A percentile compares a stretch with the other conserved stretches of the same genome.
Conservation (phyloP, 1,140 invertebrate genomes). For the Gyrodactylus salaris region DNA sequence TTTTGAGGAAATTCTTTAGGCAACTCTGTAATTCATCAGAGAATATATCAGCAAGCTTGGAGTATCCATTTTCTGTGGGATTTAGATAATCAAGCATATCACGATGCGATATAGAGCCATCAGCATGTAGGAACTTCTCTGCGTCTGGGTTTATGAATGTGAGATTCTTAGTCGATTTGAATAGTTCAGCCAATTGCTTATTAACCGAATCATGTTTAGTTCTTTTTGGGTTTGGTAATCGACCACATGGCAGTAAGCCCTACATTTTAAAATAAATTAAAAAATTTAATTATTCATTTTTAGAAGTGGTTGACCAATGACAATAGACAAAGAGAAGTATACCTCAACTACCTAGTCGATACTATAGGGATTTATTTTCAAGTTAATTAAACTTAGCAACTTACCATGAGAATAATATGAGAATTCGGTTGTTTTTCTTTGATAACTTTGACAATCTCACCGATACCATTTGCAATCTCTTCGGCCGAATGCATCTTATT, state of each 20-base stretch:
- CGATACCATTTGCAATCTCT: conserved; percentile 40
- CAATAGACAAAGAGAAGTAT: conserved; percentile 3
- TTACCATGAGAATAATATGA: conserved; percentile 45
- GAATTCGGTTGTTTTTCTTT: conserved; percentile 36
- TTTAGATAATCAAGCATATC: conserved; percentile 62
- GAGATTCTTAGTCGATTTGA: conserved; percentile 24
- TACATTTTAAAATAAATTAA: conserved; percentile 20
- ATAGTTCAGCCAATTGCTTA: conserved; percentile 28
- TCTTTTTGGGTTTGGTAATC: conserved; percentile 38
- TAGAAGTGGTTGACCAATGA: not conserved
- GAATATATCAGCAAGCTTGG: conserved; percentile 24
- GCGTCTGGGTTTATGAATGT: conserved; percentile 30
- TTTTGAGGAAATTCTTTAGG: not conserved
- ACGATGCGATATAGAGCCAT: conserved; percentile 42
- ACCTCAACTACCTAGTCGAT: too few relatives aligned
- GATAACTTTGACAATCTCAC: conserved; percentile 36
- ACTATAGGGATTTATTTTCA: too few relatives aligned
- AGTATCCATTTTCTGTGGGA: conserved; percentile 41
- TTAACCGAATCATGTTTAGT: conserved; percentile 40
- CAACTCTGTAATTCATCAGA: not conserved
- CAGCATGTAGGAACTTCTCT: conserved; percentile 29
- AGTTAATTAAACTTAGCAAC: too few relatives aligned
- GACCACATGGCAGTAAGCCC: conserved; percentile 44
- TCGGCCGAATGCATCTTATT: conserved; percentile 39
- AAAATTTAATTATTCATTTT: conserved; percentile 6